Conservation (phyloP, 2,113 vertebrate genomes). For the Xiphias gladius region DNA sequence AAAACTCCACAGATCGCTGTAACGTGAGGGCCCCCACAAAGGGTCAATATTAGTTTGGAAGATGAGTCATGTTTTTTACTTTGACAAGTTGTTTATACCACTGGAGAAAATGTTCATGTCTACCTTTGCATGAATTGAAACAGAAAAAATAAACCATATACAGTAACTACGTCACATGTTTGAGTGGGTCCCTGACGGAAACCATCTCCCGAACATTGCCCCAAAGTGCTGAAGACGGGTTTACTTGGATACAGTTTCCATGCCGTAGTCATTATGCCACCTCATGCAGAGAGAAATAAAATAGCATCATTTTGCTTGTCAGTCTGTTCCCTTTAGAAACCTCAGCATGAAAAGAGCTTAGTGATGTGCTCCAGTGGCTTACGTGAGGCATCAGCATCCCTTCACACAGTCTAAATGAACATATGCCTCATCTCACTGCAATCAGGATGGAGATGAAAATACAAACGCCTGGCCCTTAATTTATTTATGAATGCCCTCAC, state of each 20-base stretch:
- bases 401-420: slow-evolving; percentile 14
- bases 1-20: too few relatives aligned
- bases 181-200: not conserved
- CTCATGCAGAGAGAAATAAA: slow-evolving; percentile 3
- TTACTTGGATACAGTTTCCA: not conserved
- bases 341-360: slow-evolving; percentile 30
- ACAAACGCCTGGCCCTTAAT: slow-evolving; percentile 53
- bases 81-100: too few relatives aligned
- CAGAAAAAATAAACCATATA: not conserved
- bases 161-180: not conserved
- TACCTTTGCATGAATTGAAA: not conserved
- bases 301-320: not conserved
- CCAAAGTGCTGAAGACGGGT: not conserved
- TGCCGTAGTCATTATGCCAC: not conserved
- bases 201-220: not conserved
- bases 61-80: too few relatives aligned
- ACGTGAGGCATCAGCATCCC: not conserved
- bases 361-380: slow-evolving; percentile 27
- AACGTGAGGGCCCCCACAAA: too few relatives aligned
- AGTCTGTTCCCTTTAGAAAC: slow-evolving; percentile 30
- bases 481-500: slow-evolving; percentile 65
- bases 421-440: slow-evolving; percentile 40
- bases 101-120: not conserved
- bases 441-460: slow-evolving; percentile 46
- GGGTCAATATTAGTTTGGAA: too few relatives aligned